Base-by-base conservation (phyloP, 2,888 invertebrate species). In the Eristalinus sepulchralis region DNA sequence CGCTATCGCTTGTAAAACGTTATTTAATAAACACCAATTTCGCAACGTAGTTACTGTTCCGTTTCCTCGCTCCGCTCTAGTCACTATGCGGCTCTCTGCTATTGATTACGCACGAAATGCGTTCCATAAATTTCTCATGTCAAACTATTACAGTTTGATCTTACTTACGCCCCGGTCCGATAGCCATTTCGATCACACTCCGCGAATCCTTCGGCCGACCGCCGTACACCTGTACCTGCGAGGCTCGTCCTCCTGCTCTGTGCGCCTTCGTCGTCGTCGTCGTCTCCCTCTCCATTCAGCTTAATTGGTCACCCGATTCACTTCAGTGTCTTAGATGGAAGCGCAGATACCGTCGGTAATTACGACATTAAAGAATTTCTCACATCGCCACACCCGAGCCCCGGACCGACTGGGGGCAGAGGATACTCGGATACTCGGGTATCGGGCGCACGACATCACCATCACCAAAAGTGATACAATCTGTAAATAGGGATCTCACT, bases 281-380 rank as follows among this genome's bases (percentile, higher is more conserved):
- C n/a, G 2, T 11, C 39, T 13, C 39, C 63, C 47, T 55, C 63
- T 59, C 10, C 34, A 22, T 55, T 57, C 63, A 55, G 68, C 75
- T 59, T 86, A 86, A 86, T 86, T 86, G 86, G 73, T 79, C 83
- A 79, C 60, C 77, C 82, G 82, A 82, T 82, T 75, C 86, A 78
- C 70, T 82, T 67, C 75, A 82, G n/a, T 82, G 70, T 81, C 79
- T 75, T 73, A 86, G 83, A 86, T 78, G 70, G 83, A 86, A 83
- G 78, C 73, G 13, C 83, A 60, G 85, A 85, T 85, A 85, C 70
- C 77, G 63, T 53, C 67, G 70, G 83, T 86, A 86, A 86, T 86
- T 86, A 86, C 86, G 86, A 86, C 86, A 83, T 86, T 86, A 86
- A 83, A 79, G 86, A 86, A 86, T 83, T 86, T 86, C 86, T 86